phyloP scores from a whole-genome alignment of 2,113 vertebrate genomes.

The Calyptomena viridis region DNA sequence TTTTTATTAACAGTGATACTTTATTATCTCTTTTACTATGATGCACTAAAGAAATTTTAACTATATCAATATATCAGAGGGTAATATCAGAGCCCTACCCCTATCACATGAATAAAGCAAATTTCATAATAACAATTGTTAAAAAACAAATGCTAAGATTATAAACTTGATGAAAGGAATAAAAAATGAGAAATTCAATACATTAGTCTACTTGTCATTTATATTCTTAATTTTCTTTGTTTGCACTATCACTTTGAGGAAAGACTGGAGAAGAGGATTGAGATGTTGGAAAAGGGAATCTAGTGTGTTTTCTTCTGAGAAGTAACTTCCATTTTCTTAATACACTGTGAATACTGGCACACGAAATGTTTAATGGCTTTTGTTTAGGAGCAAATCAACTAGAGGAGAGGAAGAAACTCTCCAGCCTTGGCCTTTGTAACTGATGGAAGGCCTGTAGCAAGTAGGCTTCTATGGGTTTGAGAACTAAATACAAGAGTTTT shows the following conservation, averaged over 20 bases:
- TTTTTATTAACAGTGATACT: no score
- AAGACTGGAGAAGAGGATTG: fast-evolving
- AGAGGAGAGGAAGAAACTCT: fast-evolving
- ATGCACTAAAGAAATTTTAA: no score
- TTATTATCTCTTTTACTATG: fast-evolving
- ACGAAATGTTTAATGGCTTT: neutral
- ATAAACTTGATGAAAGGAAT: fast-evolving
- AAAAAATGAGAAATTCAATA: fast-evolving
- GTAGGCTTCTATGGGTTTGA: fast-evolving
- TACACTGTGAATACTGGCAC: fast-evolving
- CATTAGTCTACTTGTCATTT: fast-evolving
- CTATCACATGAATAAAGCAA: fast-evolving
- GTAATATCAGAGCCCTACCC: fast-evolving
- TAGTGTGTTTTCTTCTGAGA: fast-evolving
- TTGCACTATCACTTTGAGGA: neutral
- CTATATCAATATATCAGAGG: no score
- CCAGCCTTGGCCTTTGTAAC: neutral
- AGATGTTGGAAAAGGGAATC: neutral
- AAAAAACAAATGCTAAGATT: no score
- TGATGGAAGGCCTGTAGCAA: fast-evolving
- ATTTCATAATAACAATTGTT: no score
- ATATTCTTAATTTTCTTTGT: neutral
- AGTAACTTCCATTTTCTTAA: fast-evolving
- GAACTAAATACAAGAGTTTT: fast-evolving
- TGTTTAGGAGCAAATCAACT: fast-evolving